A percentile compares a stretch with the other conserved stretches of the same genome.
These are phyloP conservation scores for Caloenas nicobarica DNA, from an alignment of 2,113 vertebrate genomes.

Conservation along the genomic window DNA sequence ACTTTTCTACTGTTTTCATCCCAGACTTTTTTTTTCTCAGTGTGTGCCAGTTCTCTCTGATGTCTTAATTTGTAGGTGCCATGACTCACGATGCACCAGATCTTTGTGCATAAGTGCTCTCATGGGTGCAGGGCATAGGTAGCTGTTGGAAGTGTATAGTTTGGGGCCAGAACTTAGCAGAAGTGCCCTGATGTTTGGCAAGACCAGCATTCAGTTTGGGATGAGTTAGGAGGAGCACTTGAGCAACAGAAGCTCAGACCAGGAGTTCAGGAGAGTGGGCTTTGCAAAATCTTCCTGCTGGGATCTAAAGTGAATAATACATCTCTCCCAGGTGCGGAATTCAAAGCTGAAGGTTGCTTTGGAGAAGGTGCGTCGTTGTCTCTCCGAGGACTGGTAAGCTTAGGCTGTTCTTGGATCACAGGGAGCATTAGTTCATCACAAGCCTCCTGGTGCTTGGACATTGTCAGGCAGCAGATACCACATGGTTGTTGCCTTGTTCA, in stretches of 20 bases:
- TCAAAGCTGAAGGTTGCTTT: background rate
- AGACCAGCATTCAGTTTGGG: background rate
- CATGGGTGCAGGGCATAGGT: background rate
- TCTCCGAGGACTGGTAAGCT: background rate
- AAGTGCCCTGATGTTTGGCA: background rate
- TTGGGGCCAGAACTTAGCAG: background rate
- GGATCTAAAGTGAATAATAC: background rate
- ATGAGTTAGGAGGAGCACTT: background rate
- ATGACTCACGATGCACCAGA: background rate
- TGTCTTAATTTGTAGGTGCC: background rate
- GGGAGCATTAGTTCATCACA: background rate
- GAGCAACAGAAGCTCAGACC: background rate
- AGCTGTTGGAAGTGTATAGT: background rate
- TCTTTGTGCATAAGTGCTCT: background rate
- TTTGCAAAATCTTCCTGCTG: background rate
- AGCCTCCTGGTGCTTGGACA: background rate
- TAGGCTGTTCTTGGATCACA: background rate
- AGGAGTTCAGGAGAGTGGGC: background rate
- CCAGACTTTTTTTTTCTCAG: background rate
- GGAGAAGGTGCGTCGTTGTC: background rate
- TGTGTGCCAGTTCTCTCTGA: rapidly evolving
- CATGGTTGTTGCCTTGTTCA: background rate
- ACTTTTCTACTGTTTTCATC: background rate
- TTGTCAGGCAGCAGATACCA: background rate
- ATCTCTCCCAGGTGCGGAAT: background rate